Base-by-base conservation (phyloP, 1,140 invertebrate genomes). In the Atta texana region DNA sequence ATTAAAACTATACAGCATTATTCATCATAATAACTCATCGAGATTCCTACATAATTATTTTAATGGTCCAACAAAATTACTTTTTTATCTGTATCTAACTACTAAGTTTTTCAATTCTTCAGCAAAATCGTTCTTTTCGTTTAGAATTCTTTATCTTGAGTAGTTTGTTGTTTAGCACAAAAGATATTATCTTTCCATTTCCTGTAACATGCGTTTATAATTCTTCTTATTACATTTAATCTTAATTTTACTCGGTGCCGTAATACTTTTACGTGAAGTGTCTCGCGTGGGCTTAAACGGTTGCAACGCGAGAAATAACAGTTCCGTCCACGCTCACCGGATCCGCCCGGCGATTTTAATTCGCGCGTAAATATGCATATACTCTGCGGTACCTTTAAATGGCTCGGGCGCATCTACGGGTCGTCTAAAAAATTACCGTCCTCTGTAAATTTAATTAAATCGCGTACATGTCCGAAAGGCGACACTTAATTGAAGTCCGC, bases 401-500 rank as follows among this genome's bases (percentile, higher is more conserved):
- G 80, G 55, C 69, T 39, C 55, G 55, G 69, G 68, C 78, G 80
- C 69, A 75, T 84, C 80, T 75, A 75, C 69, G 80, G 80, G 68
- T 74, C 69, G 69, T 84, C 80, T 74, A 84, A 75, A 84, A 84
- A 84, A 84, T 84, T 84, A 84, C 66, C 80, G 80, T 84, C 14
- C 80, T 34, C 80, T 84, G 80, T 84, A 84, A 84, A 84, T 84
- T 84, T 84, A 84, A 84, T 84, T 84, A 84, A 84, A 84, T 84
- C 80, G 80, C 69, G 57, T 74, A 71, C 80, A 84, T 84, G 80
- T 84, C 80, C 80, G 69, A 84, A 81, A 84, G 80, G 80, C 80
- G 80, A 84, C 80, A 61, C 80, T 84, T 84, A 84, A 84, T 84
- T 84, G 80, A 84, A 75, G 80, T 39, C 44, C 39, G 80, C 69